phyloP scores from a whole-genome alignment of 2,113 vertebrate species.

The Apaloderma vittatum region DNA sequence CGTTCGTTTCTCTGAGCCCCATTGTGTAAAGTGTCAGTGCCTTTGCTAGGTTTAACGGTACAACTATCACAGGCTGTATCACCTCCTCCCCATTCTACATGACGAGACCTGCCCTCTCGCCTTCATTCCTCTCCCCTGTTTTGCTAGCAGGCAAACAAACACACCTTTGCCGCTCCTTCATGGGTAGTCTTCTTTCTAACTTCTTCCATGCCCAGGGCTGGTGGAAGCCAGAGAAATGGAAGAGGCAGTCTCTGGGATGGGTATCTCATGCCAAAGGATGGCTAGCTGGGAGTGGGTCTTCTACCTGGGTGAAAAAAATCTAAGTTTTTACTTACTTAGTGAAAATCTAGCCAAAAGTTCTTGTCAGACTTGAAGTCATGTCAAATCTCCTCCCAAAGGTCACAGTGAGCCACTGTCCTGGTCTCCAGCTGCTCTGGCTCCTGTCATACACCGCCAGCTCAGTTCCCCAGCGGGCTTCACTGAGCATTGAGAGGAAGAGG shows the following conservation, averaged over 20 bases:
- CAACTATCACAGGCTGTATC: constrained; percentile 23
- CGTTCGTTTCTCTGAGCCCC: not conserved
- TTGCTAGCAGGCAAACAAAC: constrained; percentile 13
- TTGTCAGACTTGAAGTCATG: not conserved
- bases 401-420: not conserved
- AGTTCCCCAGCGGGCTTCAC: not conserved
- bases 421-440: not conserved
- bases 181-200: not conserved
- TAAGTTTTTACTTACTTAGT: not conserved
- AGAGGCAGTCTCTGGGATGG: not conserved
- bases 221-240: not conserved
- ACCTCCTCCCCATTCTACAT: not conserved
- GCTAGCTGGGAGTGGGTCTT: not conserved
- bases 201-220: not conserved
- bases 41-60: constrained; percentile 57
- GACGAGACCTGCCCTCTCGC: constrained; percentile 13
- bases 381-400: not conserved
- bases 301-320: not conserved
- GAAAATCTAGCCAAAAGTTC: not conserved
- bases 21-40: not conserved
- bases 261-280: not conserved
- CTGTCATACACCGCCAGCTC: not conserved
- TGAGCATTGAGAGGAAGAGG: not conserved
- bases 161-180: not conserved
- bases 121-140: not conserved